Percentiles rank a stretch among this genome's conserved stretches.
These are phyloP conservation scores for Penaeus indicus DNA, from an alignment of 1,140 invertebrate genomes.

Conservation along the genomic window DNA sequence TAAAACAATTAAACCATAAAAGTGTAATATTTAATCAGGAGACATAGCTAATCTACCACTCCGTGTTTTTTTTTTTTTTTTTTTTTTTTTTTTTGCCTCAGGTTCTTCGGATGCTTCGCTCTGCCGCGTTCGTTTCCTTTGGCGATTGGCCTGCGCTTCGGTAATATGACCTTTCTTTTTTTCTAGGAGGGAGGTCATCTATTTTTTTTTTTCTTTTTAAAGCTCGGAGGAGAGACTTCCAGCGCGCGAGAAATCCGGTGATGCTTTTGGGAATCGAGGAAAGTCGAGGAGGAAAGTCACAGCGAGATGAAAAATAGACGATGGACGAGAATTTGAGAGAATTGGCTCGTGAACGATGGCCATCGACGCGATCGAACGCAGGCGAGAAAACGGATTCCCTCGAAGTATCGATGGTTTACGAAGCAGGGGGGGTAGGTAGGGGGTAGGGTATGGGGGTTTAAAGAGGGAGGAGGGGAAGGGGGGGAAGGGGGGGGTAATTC, in stretches of 20 bases:
- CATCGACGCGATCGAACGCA: no score
- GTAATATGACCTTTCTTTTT: no score
- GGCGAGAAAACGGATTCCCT: background rate
- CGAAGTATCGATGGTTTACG: constrained; percentile 16
- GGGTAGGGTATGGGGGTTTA: no score
- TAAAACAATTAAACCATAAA: constrained; percentile 60
- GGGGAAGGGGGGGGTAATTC: constrained; percentile 14
- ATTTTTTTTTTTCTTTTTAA: background rate
- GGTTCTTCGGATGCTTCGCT: background rate
- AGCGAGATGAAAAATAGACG: no score
- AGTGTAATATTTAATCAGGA: constrained; percentile 61
- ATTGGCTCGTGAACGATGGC: no score
- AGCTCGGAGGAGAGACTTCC: background rate
- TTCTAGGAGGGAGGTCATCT: background rate
- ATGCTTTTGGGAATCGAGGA: no score
- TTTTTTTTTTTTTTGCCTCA: background rate
- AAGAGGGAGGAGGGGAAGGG: no score
- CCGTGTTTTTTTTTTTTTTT: background rate
- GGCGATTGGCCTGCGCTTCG: no score
- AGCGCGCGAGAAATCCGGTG: no score
- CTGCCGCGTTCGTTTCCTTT: background rate
- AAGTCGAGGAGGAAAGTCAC: no score
- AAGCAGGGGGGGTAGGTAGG: no score
- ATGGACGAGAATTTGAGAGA: no score
- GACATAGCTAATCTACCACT: constrained; percentile 43